Base-by-base conservation (phyloP, 1,140 invertebrate species). In the Penaeus vannamei region DNA sequence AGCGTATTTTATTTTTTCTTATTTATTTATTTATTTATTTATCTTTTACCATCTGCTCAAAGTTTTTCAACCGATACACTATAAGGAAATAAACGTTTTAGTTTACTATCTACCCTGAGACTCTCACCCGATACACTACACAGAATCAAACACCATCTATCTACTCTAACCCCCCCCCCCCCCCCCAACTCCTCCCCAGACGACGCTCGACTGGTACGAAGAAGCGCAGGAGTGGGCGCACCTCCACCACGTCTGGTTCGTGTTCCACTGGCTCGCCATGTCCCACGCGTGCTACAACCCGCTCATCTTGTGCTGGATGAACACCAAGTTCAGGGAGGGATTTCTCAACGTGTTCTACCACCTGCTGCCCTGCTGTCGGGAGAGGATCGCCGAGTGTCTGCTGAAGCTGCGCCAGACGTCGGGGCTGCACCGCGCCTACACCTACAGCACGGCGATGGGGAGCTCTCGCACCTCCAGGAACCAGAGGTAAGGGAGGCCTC, bases 301-400 rank as follows among this genome's bases (percentile, higher is more conserved):
- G 0, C 91, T 94, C 84, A 94, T 94, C 36, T 94, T 94, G 90
- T 94, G 93, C 90, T 94, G 93, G 93, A 93, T 94, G 93, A 94
- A 94, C 92, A 92, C 93, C 32, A 93, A 92, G 84, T 94, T 94
- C 91, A 91, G 94, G 7, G 91, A 92, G 53, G 93, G 88, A 1
- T 89, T 81, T 61, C 60, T 89, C 2, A 46, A 61, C 19, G 76
- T 85, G 23, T 77, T 89, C 0, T 85, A 85, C 61, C 83, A 46
- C 12, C 82, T 89, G 17, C 22, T 89, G 22, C 88, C 88, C 61
- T 89, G 88, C 42, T 81, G 72, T 20, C 59, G 84, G 0, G 12
- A 14, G 1, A 60, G 69, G 3, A 29, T 89, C 60, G 85, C 88
- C 10, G 46, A 62, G 12, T 46, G 53, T 10, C 81, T 84, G 20